Evolutionary conservation across 2,797 vertebrate genomes (phyloP).

Genomic region (Graptemys geographica): DNA sequence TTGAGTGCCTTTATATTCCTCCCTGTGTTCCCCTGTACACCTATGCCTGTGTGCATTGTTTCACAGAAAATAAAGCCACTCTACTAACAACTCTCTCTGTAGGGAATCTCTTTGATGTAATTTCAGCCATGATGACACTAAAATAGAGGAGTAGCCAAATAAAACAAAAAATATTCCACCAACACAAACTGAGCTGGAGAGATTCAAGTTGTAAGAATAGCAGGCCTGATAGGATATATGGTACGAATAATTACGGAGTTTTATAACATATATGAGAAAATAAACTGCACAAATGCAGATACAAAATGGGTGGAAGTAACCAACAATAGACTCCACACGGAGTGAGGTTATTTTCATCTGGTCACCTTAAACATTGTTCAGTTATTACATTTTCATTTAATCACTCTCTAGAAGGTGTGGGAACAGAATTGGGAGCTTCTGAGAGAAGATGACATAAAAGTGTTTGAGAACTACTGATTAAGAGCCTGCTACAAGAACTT

Average conservation of each 20-base stretch:
- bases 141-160: not conserved
- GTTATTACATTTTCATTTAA: not conserved
- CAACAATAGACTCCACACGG: not conserved
- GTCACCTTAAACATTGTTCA: not conserved
- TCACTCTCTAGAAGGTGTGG: not conserved
- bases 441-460: not conserved
- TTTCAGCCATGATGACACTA: not conserved
- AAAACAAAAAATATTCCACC: constrained; percentile 17
- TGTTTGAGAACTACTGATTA: not conserved
- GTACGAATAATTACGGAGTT: constrained; percentile 11
- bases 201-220: not conserved
- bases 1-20: not conserved
- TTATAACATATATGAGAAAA: not conserved
- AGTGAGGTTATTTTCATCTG: not conserved
- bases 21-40: not conserved
- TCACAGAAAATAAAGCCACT: not conserved
- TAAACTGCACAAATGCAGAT: fast-evolving
- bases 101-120: not conserved
- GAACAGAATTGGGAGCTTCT: not conserved
- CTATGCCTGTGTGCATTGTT: not conserved
- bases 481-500: not conserved
- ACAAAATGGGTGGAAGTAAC: not conserved
- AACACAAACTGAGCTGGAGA: not conserved
- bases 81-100: not conserved
- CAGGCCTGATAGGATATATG: constrained; percentile 20